Evolutionary conservation across 2,113 vertebrate genomes (phyloP).

Genomic region (Alethe castanea): DNA sequence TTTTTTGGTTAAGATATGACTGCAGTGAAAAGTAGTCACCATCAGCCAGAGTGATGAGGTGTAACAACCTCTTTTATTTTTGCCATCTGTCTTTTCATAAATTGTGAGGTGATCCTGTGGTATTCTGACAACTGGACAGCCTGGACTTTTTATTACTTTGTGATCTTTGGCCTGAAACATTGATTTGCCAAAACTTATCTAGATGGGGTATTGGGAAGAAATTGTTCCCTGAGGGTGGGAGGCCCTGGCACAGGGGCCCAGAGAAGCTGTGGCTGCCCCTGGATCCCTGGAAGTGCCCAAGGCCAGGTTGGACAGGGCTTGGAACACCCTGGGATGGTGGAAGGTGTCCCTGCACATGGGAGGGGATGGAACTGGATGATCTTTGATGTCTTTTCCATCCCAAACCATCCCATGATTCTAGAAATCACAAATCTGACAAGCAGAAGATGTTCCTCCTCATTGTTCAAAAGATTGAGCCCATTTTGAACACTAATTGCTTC

Average conservation of each 20-base stretch:
- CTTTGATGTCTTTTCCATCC: background rate
- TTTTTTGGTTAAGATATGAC: background rate
- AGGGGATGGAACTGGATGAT: accelerated
- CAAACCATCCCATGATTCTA: background rate
- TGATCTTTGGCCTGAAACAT: background rate
- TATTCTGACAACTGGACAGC: background rate
- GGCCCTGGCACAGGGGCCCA: background rate
- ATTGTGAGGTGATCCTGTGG: background rate
- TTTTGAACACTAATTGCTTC: background rate
- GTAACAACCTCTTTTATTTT: background rate
- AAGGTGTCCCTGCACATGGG: background rate
- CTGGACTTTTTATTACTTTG: background rate
- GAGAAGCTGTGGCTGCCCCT: background rate
- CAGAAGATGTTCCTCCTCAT: background rate
- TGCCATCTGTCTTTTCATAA: background rate
- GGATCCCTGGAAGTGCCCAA: background rate
- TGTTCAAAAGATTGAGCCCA: background rate
- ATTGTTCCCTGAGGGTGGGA: background rate
- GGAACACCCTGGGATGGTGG: accelerated
- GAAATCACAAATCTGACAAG: background rate
- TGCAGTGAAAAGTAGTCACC: background rate
- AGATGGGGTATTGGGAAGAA: background rate
- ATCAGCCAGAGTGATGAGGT: background rate
- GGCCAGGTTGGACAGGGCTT: accelerated
- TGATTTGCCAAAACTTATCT: background rate